Conservation (phyloP, 2,797 vertebrate genomes). For the Myotis planiceps region DNA sequence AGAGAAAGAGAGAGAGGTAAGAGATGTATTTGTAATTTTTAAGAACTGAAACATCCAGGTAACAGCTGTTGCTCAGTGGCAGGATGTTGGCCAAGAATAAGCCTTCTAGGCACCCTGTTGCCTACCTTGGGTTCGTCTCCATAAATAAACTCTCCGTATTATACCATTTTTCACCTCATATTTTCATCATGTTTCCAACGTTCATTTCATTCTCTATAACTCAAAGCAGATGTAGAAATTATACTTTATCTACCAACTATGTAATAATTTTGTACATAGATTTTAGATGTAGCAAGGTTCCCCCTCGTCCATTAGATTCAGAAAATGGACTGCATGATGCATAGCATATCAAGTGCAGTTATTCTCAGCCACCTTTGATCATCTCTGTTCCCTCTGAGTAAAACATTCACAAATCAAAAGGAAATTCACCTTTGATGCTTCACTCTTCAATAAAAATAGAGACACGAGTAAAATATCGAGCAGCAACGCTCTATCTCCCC, state of each 20-base stretch:
- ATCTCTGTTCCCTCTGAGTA: background rate
- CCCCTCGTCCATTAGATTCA: background rate
- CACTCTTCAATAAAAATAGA: background rate
- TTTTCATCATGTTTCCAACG: background rate
- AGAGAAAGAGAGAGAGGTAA: background rate
- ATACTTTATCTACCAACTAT: background rate
- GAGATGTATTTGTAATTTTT: background rate
- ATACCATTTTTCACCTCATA: background rate
- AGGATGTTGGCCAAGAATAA: background rate
- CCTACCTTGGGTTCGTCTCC: background rate
- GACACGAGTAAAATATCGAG: background rate
- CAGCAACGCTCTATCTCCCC: background rate
- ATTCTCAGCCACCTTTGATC: background rate
- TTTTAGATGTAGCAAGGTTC: background rate
- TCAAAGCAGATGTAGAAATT: background rate
- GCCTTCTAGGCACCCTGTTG: background rate
- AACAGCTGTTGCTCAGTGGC: background rate
- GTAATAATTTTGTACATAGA: background rate
- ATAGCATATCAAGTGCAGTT: background rate
- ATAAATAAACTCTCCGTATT: background rate
- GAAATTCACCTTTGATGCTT: background rate
- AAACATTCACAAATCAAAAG: background rate
- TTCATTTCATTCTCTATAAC: background rate
- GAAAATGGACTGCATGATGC: background rate
- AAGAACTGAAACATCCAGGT: background rate